Base-by-base conservation (phyloP, 1,140 invertebrate genomes). In the Lerema accius region DNA sequence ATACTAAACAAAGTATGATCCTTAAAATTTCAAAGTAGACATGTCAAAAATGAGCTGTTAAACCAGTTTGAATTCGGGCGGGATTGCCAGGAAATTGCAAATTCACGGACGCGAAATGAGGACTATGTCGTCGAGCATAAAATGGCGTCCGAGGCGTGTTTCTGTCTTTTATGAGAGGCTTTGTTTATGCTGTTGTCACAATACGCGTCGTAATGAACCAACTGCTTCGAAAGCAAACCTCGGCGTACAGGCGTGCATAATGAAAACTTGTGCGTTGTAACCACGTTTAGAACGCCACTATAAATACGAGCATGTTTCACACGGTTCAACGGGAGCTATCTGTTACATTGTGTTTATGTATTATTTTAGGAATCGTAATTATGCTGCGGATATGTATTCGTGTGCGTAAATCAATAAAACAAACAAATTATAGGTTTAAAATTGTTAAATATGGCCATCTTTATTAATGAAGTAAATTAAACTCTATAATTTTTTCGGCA, bases 21-120 rank as follows among this genome's bases (percentile, higher is more conserved):
- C 19, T 48, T 19, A 17, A 5, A 26, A 48, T 11, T 11, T 13
- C 7, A 16, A 14, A 42, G 51, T 15, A 14, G 3, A 23, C 42
- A 26, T n/a, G 23, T 11, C 19, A 17, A 42, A 42, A 23, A 14
- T 55, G 42, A 40, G 10, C 51, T 42, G 11, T 11, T 42, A 55
- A 55, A 42, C 13, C 7, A 32, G 17, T 39, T 28, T 14, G 23
- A 23, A 55, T 3, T 42, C 16, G 39, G n/a, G 35, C 17, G 50
- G 17, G 50, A 53, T 53, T 40, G 50, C 42, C 50, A 53, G 50
- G 50, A 53, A 53, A 53, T 53, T 53, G 50, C 50, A 53, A 40
- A 53, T 53, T 53, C 50, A 53, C 35, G 50, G 50, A 26, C 23
- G 35, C 50, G 50, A 53, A 53, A 40, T 17, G 50, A 53, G 50